Base-by-base conservation (phyloP, 2,113 vertebrate species). In the Baryphthengus martii region DNA sequence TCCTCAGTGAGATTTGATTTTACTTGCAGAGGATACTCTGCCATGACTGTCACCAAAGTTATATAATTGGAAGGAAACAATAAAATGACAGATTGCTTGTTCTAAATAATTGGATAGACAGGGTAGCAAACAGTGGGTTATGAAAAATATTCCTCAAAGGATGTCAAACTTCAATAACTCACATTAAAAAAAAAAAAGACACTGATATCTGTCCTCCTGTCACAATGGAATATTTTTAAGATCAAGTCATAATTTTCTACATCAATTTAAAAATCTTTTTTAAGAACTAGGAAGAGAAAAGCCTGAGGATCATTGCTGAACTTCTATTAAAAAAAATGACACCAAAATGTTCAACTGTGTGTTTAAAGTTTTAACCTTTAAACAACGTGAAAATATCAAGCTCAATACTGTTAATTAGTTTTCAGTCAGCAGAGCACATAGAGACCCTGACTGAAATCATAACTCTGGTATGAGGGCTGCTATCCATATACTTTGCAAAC, bases 61-160 rank as follows among this genome's bases (percentile, higher is more conserved):
- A 95, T 88, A 97, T 97, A 97, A 97, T 97, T 97, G 96, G 96
- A 97, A 97, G 74, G 91, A 94, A 97, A 97, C 95, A 98, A 97
- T 92, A 89, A 96, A 97, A 96, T 96, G 95, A 96, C 97, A 98
- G 97, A 97, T 97, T 97, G 97, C 97, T 97, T 97, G 97, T 97
- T 97, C 97, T 96, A 92, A 97, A 97, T 96, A 97, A 97, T 97
- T 97, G 94, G 97, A 97, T 97, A 95, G 89, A 95, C 94, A 95
- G 96, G 74, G 81, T 93, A 87, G 94, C 83, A 96, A 97, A 96
- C 93, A 82, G 91, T 97, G 78, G 92, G 96, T 96, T 97, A 95
- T 93, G 96, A 97, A 96, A 97, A 97, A 97, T 96, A 97, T 93
- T 97, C 95, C 89, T 96, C 93, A 92, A 92, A 96, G 96, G 73